These are phyloP conservation scores for Drosophila santomea DNA, from an alignment of 1,140 invertebrate genomes.

Conservation along the genomic window DNA sequence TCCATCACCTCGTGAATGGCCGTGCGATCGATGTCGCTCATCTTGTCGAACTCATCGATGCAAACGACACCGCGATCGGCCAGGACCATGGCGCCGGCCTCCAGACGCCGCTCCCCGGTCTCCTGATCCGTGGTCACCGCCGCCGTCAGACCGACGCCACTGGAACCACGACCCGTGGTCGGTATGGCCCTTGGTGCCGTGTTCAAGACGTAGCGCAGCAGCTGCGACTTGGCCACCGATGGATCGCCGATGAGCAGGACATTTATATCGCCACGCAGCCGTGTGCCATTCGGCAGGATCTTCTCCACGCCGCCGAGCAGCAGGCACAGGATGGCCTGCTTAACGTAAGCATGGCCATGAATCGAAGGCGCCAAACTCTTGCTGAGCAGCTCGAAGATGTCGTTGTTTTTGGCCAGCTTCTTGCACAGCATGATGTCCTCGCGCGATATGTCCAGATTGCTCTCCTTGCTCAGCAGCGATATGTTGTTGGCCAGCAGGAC, in stretches of 20 bases:
- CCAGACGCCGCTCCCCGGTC: constrained; percentile 94
- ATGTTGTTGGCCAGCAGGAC: constrained; percentile 98
- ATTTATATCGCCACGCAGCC: constrained; percentile 99
- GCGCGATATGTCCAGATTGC: constrained; percentile 91
- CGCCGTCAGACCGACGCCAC: constrained; percentile 99
- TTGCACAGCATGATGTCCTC: constrained; percentile 97
- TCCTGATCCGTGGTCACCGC: constrained; percentile 98
- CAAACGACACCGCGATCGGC: constrained; percentile 99
- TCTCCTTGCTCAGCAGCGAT: constrained; percentile 95
- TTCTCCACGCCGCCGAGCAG: constrained; percentile 98
- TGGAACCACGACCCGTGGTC: constrained; percentile 97
- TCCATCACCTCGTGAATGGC: constrained; percentile 99
- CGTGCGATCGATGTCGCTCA: constrained; percentile 99
- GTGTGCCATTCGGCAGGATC: constrained; percentile 96
- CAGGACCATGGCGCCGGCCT: constrained; percentile 99
- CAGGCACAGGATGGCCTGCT: constrained; percentile 98
- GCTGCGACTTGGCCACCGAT: constrained; percentile 99
- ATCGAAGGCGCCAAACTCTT: constrained; percentile 99
- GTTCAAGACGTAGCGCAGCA: constrained; percentile 96
- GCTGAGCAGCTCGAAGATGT: constrained; percentile 96
- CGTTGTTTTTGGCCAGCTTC: constrained; percentile 91
- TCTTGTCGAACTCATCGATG: constrained; percentile 99
- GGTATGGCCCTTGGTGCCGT: constrained; percentile 98
- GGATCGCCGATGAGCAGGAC: constrained; percentile 99
- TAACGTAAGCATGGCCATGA: constrained; percentile 98